phyloP scores from a whole-genome alignment of 2,113 vertebrate genomes.

The Sapajus apella region DNA sequence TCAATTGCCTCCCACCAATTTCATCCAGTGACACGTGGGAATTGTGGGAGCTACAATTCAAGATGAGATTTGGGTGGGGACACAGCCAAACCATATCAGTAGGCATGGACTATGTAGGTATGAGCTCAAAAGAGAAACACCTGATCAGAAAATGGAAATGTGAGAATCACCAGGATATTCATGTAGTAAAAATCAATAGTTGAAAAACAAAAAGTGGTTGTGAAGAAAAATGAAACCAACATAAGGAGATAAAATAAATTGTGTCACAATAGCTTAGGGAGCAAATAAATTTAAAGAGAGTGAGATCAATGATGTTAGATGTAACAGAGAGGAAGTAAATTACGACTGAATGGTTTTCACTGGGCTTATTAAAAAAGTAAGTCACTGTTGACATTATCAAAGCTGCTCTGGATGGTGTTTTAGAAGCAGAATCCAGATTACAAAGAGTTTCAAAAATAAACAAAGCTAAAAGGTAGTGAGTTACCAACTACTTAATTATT shows the following conservation, averaged over 20 bases:
- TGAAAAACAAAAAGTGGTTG: neutral
- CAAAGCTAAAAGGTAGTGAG: neutral
- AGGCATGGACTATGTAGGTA: neutral
- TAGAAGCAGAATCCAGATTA: neutral
- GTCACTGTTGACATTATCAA: neutral
- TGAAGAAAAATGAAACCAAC: neutral
- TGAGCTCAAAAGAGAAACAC: neutral
- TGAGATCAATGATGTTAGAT: neutral
- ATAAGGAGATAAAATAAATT: neutral
- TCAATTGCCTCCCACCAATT: too few relatives aligned
- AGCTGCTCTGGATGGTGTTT: neutral
- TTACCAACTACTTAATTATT: neutral
- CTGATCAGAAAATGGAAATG: neutral
- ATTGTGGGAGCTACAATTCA: too few relatives aligned
- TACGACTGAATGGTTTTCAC: neutral
- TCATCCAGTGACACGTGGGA: too few relatives aligned
- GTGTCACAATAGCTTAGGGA: neutral
- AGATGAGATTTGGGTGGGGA: too few relatives aligned
- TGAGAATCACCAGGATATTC: neutral
- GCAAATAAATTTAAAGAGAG: neutral
- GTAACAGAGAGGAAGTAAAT: neutral
- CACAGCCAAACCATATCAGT: too few relatives aligned
- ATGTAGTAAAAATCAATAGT: neutral
- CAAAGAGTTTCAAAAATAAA: neutral
- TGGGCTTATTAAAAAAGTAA: neutral